Evolutionary conservation across 1,140 invertebrate genomes (phyloP), one percentile per base, ranked within the genome.

Genomic region (Papilio aristodemus): DNA sequence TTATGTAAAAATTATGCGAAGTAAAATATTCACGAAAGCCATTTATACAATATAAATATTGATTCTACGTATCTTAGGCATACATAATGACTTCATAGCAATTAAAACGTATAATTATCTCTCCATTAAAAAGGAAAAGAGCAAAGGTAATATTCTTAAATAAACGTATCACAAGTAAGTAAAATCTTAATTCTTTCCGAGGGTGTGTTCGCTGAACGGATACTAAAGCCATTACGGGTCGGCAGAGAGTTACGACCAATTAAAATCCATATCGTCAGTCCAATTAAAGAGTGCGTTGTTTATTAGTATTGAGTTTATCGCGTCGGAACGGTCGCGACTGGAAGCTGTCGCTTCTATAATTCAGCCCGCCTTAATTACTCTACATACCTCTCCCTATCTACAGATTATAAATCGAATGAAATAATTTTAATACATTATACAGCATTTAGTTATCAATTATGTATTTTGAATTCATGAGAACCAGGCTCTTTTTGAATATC

Each of bases 201-300:
- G 77, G 80, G 79, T 84, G 84, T 84, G 79, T 84, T 76, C 69
- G 67, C 70, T 71, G 67, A 71, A 70, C 68, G 69, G 59, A 78
- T 63, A 73, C 70, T 72, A 64, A 70, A 66, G 70, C 79, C 77
- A 84, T 87, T 86, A 87, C 76, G 73, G 69, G 68, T 69, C 68
- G 71, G 67, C 25, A 41, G 36, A 71, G 80, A 88, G 86, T 89
- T 89, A 91, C 76, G 78, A 75, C 76, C 87, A 91, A 91, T 91
- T 91, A 90, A 91, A 90, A 89, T 87, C 79, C 87, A 87, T 87
- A 88, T 83, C 78, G 75, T 77, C 70, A 78, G 71, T 74, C 83
- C 86, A 90, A 89, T 90, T 90, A 89, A 90, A 85, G 73, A 69
- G 74, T 72, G 72, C 76, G 80, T 81, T 71, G 77, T 90, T 87